These are phyloP conservation scores for Leptinotarsa undecemlineata DNA, from an alignment of 1,140 invertebrate genomes.

Conservation along the genomic window DNA sequence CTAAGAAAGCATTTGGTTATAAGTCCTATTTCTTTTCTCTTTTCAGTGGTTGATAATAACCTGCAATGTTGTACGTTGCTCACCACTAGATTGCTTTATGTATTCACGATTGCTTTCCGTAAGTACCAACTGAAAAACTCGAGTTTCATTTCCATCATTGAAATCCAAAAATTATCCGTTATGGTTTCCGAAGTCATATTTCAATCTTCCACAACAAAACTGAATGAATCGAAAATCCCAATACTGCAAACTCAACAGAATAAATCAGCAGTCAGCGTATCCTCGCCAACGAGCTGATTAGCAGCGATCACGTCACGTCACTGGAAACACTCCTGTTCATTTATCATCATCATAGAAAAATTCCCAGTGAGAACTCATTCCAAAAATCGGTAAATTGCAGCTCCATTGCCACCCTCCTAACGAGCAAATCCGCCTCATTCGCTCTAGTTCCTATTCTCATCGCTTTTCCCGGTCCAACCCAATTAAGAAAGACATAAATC, in stretches of 20 bases:
- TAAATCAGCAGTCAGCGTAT: background rate
- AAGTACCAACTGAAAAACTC: too few relatives aligned
- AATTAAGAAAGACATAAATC: slow-evolving; percentile 1
- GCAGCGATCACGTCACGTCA: background rate
- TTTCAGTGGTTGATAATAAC: too few relatives aligned
- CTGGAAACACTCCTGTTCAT: background rate
- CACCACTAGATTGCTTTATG: too few relatives aligned
- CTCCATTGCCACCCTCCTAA: background rate
- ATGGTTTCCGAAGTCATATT: too few relatives aligned
- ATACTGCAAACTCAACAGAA: background rate
- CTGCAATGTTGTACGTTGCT: too few relatives aligned
- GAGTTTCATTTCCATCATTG: too few relatives aligned
- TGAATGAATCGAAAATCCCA: too few relatives aligned
- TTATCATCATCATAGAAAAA: slow-evolving; percentile 4
- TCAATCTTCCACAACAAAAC: too few relatives aligned
- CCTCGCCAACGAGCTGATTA: background rate
- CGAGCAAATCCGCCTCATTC: background rate
- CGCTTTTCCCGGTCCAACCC: background rate
- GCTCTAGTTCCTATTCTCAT: slow-evolving; percentile 2
- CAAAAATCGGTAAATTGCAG: background rate
- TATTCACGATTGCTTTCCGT: too few relatives aligned
- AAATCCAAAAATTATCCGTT: too few relatives aligned
- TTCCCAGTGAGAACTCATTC: background rate
- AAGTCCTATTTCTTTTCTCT: too few relatives aligned
- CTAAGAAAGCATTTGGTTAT: too few relatives aligned